Conservation (phyloP, 2,888 invertebrate genomes). For the Volucella inanis region DNA sequence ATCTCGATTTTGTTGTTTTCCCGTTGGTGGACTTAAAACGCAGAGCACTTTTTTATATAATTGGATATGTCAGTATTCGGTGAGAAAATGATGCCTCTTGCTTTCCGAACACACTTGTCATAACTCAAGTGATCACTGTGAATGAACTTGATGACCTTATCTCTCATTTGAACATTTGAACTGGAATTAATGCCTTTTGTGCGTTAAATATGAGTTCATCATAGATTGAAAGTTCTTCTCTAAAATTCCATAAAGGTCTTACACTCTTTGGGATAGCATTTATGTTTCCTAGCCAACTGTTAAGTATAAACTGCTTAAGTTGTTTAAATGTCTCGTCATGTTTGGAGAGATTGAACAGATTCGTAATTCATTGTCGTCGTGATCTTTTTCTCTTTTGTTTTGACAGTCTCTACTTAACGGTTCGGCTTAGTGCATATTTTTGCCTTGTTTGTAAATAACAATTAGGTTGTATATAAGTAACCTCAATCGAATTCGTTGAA, state of each 20-base stretch:
- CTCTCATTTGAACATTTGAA: slow-evolving; percentile 1
- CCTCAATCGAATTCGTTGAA: no score
- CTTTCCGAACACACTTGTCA: neutral
- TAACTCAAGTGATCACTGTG: neutral
- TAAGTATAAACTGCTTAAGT: neutral
- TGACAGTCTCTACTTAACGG: no score
- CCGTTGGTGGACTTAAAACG: slow-evolving; percentile 9
- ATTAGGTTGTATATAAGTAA: no score
- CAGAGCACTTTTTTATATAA: slow-evolving; percentile 18
- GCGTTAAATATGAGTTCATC: neutral
- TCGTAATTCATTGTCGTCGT: no score
- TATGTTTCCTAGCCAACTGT: neutral
- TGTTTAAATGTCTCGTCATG: neutral
- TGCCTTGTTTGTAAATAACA: no score
- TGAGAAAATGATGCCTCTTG: slow-evolving; percentile 5
- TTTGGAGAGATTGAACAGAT: no score
- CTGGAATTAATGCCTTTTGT: neutral
- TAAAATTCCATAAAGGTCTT: neutral
- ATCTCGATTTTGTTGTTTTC: neutral
- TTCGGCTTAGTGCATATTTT: no score
- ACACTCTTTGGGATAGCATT: neutral
- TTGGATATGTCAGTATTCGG: slow-evolving; percentile 6
- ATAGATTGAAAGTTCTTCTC: neutral
- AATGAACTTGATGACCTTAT: neutral
- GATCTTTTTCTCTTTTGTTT: no score